Base-by-base conservation (phyloP, 2,888 invertebrate species). In the Chydorus sphaericus region DNA sequence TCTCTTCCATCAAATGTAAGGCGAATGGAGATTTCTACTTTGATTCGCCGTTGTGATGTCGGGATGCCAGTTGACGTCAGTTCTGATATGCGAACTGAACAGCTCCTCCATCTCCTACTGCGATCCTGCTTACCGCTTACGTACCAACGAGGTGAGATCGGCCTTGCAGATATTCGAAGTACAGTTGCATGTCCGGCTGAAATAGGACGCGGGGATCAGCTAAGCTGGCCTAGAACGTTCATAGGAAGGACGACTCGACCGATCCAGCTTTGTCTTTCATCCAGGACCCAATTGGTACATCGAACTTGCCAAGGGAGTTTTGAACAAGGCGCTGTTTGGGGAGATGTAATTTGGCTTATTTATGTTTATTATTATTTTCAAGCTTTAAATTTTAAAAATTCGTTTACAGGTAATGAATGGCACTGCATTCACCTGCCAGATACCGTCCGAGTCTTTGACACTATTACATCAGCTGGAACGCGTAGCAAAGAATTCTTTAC, bases 261-360 rank as follows among this genome's bases (percentile, higher is more conserved):
- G 14, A 44, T 20, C 7, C 7, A 23, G 4, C 44, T 28, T n/a
- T 44, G 44, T 23, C 28, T 20, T 3, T n/a, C n/a, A n/a, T 26
- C 28, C 5, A 6, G n/a, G n/a, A n/a, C 14, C 14, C 44, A 26
- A 14, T 14, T 44, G 20, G 44, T 26, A 26, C 44, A 26, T 44
- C 44, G 44, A 26, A 6, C 20, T 14, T 44, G 44, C 11, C 11
- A 14, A n/a, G 44, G 44, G 4, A 44, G 23, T 28, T 44, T 44
- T 26, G 44, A 44, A 20, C 44, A 14, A 44, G 44, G 44, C n/a
- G 44, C 44, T 28, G n/a, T 44, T 11, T 44, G 44, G 44, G 44
- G 44, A 26, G 28, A 44, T 14, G 44, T 44, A 26, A 33, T 33
- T n/a, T n/a, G n/a, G n/a, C n/a, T n/a, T n/a, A n/a, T n/a, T n/a